A percentile compares a stretch with the other conserved stretches of the same genome.
phyloP scores from a whole-genome alignment of 1,140 invertebrate species.

The Marisa cornuarietis region DNA sequence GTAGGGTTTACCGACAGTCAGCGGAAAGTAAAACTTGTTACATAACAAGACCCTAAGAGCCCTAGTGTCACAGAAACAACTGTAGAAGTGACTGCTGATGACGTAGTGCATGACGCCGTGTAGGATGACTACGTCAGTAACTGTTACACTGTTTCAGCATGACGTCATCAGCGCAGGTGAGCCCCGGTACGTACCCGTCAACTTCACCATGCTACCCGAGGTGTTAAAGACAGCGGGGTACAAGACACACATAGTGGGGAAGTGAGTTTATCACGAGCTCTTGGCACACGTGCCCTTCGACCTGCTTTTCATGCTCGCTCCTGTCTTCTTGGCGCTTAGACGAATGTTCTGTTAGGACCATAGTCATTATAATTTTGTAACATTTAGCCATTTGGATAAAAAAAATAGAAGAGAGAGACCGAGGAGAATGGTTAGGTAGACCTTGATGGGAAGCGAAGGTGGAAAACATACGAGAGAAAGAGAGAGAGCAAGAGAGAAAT shows the following conservation, averaged over 20 bases:
- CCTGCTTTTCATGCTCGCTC: too few relatives aligned
- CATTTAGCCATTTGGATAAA: neutral
- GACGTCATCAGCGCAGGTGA: neutral
- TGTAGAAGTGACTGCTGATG: neutral
- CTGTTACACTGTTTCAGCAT: neutral
- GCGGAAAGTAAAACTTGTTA: too few relatives aligned
- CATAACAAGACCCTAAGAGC: neutral
- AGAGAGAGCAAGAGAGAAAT: too few relatives aligned
- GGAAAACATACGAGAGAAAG: too few relatives aligned
- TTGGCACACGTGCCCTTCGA: too few relatives aligned
- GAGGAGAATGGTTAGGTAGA: too few relatives aligned
- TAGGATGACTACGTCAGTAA: neutral
- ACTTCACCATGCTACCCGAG: conserved; percentile 78
- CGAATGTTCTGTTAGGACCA: neutral
- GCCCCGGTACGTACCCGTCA: conserved; percentile 66
- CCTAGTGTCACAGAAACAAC: neutral
- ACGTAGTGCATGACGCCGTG: neutral
- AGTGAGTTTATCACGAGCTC: conserved; percentile 66
- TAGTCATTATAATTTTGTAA: neutral
- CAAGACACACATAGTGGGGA: conserved; percentile 82
- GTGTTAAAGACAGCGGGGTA: conserved; percentile 81
- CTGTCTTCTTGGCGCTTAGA: too few relatives aligned
- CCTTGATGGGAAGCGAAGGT: too few relatives aligned
- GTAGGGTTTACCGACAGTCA: too few relatives aligned
- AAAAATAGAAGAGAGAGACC: too few relatives aligned